phyloP scores from a whole-genome alignment of 2,113 vertebrate genomes.

The Protobothrops flavoviridis region DNA sequence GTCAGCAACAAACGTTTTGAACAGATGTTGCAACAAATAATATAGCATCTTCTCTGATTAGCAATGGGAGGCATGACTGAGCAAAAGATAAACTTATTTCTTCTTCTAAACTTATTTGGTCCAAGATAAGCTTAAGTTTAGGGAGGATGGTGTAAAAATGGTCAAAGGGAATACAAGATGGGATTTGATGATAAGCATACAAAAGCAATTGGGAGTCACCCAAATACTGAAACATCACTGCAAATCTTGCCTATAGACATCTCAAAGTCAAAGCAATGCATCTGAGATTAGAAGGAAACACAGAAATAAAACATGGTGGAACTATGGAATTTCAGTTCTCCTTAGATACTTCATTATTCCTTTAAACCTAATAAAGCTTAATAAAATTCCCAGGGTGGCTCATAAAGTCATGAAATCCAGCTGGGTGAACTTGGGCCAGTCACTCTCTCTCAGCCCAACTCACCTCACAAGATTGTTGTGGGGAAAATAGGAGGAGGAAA shows the following conservation, averaged over 20 bases:
- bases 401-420: not conserved
- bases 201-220: not conserved
- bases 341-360: not conserved
- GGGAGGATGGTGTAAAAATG: not conserved
- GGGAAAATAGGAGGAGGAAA: too few species aligned
- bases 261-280: not conserved
- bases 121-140: not conserved
- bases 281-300: not conserved
- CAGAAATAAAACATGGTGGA: not conserved
- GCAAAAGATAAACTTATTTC: not conserved
- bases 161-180: not conserved
- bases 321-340: not conserved
- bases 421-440: too few species aligned
- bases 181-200: not conserved
- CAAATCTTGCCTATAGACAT: not conserved
- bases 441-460: too few species aligned
- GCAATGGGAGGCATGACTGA: not conserved
- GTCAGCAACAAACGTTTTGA: not conserved
- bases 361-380: not conserved
- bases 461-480: too few species aligned
- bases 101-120: not conserved
- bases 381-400: not conserved
- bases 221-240: not conserved
- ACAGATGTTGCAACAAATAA: not conserved
- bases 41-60: not conserved